Base-by-base conservation (phyloP, 2,113 vertebrate species). In the Alosa alosa region DNA sequence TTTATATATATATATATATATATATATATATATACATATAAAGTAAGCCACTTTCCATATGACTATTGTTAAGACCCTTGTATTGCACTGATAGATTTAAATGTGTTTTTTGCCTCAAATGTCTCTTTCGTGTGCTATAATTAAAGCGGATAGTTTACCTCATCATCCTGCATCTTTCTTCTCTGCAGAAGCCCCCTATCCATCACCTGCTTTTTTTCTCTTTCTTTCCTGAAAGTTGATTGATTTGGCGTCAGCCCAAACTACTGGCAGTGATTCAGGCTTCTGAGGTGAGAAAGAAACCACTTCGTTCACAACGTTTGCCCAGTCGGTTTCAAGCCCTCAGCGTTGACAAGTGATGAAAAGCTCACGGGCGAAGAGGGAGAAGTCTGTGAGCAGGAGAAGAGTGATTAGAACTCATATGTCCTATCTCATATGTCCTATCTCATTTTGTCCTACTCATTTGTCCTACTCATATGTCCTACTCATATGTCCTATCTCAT, bases 171-270 rank as follows among this genome's bases (percentile, higher is more conserved):
- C 82, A 83, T 64, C 31, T 85, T 83, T 83, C 46, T 64, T 25
- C 46, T 25, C 81, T 57, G 55, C 72, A 84, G 55, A 84, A 83
- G 45, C 9, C 68, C 41, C 41, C 47, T 72, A 83, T 50, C 84
- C 87, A 85, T 87, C 81, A 81, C 72, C 75, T 81, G 49, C 57
- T 87, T 25, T 25, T 64, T 22, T 52, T 83, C 72, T 55, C 39
- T 25, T 25, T 64, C 60, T 52, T 83, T 82, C 78, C 39, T 88
- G 82, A 64, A 75, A 83, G 87, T 55, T 83, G 68, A 85, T 83
- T 85, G 84, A 85, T 85, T 85, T 85, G 82, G 87, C 87, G 57
- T 82, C 49, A 81, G n/a, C 85, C 84, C 81, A 49, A 83, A 85
- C 20, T 22, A 11, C 82, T 83, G 84, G 81, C 86, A 82, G 22